These are phyloP conservation scores for Antheraea yamamai DNA, from an alignment of 2,888 invertebrate species.

Conservation along the genomic window DNA sequence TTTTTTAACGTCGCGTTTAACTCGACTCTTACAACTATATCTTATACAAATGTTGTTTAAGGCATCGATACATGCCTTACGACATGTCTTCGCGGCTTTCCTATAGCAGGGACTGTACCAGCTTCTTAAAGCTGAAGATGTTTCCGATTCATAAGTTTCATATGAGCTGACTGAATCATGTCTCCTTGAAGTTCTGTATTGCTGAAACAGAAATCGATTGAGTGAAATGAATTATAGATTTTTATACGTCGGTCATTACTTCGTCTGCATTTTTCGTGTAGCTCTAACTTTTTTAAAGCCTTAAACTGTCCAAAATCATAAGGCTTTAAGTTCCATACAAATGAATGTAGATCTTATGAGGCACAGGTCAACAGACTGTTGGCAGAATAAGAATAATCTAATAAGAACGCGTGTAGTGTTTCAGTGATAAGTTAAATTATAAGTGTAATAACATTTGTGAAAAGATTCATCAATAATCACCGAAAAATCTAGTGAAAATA, in stretches of 20 bases:
- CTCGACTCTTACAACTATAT: constrained; percentile 38
- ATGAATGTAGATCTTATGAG: too few species aligned
- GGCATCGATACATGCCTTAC: constrained; percentile 41
- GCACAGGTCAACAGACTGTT: too few species aligned
- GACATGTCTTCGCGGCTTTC: constrained; percentile 37
- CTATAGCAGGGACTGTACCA: constrained; percentile 29
- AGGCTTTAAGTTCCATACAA: too few species aligned
- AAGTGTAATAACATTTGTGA: too few species aligned
- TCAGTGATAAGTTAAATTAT: too few species aligned
- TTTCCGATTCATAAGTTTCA: not conserved
- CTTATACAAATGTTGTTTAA: constrained; percentile 35
- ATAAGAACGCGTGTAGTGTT: too few species aligned
- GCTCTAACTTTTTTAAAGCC: too few species aligned
- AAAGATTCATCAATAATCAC: too few species aligned
- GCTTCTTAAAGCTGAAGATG: constrained; percentile 20
- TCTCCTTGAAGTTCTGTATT: not conserved
- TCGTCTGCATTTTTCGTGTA: too few species aligned
- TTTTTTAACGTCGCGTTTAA: constrained; percentile 44
- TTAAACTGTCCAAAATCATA: too few species aligned
- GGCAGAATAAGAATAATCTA: too few species aligned
- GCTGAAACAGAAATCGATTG: not conserved
- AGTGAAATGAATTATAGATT: not conserved
- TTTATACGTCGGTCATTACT: not conserved
- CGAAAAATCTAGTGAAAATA: too few species aligned
- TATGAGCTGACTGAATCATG: not conserved